These are phyloP conservation scores for Sympetrum striolatum DNA, from an alignment of 2,888 invertebrate genomes.

Conservation along the genomic window DNA sequence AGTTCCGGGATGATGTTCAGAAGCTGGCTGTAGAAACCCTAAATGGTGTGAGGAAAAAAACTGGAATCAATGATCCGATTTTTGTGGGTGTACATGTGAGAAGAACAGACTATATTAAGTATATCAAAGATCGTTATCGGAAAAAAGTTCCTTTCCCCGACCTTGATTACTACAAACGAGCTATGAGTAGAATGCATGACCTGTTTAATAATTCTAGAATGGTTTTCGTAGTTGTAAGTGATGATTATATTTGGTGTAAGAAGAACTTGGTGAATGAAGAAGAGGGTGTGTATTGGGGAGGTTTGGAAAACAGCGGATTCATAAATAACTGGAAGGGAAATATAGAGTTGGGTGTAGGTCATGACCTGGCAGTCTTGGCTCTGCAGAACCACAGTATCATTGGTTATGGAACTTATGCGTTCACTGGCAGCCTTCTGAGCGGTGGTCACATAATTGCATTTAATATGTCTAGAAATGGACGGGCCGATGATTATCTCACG, in stretches of 20 bases:
- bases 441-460: too few relatives aligned
- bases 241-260: too few relatives aligned
- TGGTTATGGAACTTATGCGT: too few relatives aligned
- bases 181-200: neutral
- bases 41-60: neutral
- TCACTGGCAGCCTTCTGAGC: too few relatives aligned
- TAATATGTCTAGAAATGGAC: too few relatives aligned
- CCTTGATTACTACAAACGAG: neutral
- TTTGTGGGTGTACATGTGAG: conserved; percentile 19
- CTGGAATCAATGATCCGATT: neutral
- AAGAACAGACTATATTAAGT: neutral
- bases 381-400: too few relatives aligned
- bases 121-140: neutral
- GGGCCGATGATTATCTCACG: too few relatives aligned
- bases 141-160: neutral
- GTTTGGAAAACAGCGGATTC: neutral
- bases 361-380: neutral
- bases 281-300: neutral
- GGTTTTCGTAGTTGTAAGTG: too few relatives aligned
- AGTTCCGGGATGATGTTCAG: neutral
- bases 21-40: neutral
- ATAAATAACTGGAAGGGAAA: neutral
- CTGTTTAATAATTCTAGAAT: too few relatives aligned
- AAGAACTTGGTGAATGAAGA: too few relatives aligned
- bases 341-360: neutral